These are phyloP conservation scores for Brachypalpus laphriformis DNA, from an alignment of 2,888 invertebrate species.

Conservation along the genomic window DNA sequence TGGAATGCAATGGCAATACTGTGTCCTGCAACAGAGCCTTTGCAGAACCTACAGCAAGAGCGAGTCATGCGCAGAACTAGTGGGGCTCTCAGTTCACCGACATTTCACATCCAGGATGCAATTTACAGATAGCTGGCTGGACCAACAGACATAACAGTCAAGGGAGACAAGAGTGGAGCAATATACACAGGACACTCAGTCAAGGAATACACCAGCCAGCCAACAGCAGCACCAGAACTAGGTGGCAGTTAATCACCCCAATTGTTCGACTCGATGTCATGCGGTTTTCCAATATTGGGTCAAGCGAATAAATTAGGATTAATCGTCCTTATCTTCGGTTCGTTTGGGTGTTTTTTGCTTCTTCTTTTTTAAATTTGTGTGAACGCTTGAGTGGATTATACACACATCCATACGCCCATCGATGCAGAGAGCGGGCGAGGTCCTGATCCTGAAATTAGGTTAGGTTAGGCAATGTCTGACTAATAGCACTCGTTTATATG, in stretches of 20 bases:
- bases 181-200: constrained; percentile 33
- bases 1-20: constrained; percentile 47
- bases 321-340: constrained; percentile 73
- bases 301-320: constrained; percentile 74
- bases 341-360: constrained; percentile 45
- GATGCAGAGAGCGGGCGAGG: constrained; percentile 23
- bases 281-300: constrained; percentile 74
- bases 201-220: constrained; percentile 29
- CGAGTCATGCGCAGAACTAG: constrained; percentile 48
- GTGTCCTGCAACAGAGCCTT: not conserved
- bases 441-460: constrained; percentile 58
- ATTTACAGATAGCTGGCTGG: constrained; percentile 35
- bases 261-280: constrained; percentile 73
- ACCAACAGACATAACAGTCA: constrained; percentile 15
- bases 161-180: constrained; percentile 7
- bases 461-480: constrained; percentile 45
- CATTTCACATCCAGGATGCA: constrained; percentile 48
- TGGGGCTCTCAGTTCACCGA: constrained; percentile 23
- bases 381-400: constrained; percentile 66
- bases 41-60: constrained; percentile 50
- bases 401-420: constrained; percentile 39
- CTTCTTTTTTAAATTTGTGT: constrained; percentile 60
- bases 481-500: constrained; percentile 38
- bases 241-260: constrained; percentile 73
- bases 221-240: constrained; percentile 41